phyloP scores from a whole-genome alignment of 2,113 vertebrate species.

The Catharus fuscescens region DNA sequence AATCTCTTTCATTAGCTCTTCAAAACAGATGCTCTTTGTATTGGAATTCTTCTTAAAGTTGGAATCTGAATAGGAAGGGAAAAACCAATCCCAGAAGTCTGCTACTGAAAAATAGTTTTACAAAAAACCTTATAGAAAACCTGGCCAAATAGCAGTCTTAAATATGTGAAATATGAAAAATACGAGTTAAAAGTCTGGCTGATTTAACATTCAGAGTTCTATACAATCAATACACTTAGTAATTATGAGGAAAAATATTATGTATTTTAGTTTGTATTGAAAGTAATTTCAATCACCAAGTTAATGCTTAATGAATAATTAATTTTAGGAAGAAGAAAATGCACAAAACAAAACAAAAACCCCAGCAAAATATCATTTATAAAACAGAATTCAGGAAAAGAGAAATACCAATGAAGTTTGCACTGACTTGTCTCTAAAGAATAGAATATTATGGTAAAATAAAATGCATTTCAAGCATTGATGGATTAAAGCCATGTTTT shows the following conservation, averaged over 20 bases:
- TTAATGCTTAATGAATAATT: slow-evolving; percentile 52
- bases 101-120: not conserved
- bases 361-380: not conserved
- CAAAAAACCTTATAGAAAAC: not conserved
- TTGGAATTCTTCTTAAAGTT: not conserved
- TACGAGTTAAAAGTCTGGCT: not conserved
- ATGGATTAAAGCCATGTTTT: not conserved
- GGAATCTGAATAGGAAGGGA: not conserved
- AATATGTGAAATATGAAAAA: not conserved
- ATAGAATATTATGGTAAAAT: not conserved
- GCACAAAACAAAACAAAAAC: not conserved
- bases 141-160: not conserved
- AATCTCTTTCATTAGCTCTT: not conserved
- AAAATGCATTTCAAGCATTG: not conserved
- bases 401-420: not conserved
- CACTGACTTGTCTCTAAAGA: not conserved
- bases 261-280: slow-evolving; percentile 26
- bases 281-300: slow-evolving; percentile 29
- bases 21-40: not conserved
- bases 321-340: not conserved
- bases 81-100: not conserved
- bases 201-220: slow-evolving; percentile 32
- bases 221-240: slow-evolving; percentile 21
- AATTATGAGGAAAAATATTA: slow-evolving; percentile 59
- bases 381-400: not conserved